Evolutionary conservation across 1,140 invertebrate genomes (phyloP), one percentile per base, ranked within the genome.

Genomic region (Ylistrum balloti): DNA sequence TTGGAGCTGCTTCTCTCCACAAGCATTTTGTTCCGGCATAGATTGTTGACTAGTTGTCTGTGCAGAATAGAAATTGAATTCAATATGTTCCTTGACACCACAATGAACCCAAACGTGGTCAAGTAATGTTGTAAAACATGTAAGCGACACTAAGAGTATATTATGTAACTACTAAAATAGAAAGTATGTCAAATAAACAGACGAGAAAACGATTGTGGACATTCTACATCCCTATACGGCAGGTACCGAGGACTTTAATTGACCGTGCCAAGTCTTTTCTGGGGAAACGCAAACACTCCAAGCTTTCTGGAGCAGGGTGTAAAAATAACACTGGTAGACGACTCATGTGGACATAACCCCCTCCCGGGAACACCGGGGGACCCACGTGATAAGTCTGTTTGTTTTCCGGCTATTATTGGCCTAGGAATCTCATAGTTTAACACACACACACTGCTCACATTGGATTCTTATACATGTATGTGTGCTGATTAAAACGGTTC

Each of bases 301-400:
- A 11, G 20, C 13, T 74, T 74, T 74, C 56, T 74, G 56, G 56
- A 74, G 56, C 56, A 74, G 56, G 56, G 56, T 74, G 56, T 74
- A 74, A 74, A 74, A 74, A 74, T 74, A 74, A 74, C 56, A 28
- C 56, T 22, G 56, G 56, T 74, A 74, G 56, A 74, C 56, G 56
- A n/a, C 28, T n/a, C 28, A 7, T 74, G 56, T 74, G 56, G 56
- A 74, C 56, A 74, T 74, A 74, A 28, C 56, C 56, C 56, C 56
- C 56, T 74, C 56, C 56, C 56, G 11, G 56, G 56, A 74, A 5
- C 56, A 28, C 56, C 56, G 56, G 56, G 56, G 56, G 56, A 74
- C 9, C 22, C 56, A 74, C 56, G 56, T 74, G 56, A 74, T 11
- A 5, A 28, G 22, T 74, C 5, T 74, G 56, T 74, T 74, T 74